A percentile compares a stretch with the other conserved stretches of the same genome.
These are phyloP conservation scores for Emys orbicularis DNA, from an alignment of 2,797 vertebrate genomes.

Conservation along the genomic window DNA sequence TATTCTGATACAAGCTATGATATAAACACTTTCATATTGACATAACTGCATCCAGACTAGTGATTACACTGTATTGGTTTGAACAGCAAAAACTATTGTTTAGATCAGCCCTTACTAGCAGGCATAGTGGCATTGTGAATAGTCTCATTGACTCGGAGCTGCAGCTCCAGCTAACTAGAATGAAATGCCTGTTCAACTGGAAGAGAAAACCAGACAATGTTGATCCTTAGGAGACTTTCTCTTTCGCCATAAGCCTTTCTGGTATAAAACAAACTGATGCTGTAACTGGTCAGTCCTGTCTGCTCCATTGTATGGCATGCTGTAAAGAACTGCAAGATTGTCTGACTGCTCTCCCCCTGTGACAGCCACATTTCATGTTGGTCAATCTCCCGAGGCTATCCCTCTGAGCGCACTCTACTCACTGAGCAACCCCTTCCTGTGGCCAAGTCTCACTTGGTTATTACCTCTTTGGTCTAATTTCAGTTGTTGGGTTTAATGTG, in stretches of 20 bases:
- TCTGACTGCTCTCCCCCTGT: not conserved
- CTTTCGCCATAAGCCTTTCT: fast-evolving
- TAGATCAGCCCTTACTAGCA: not conserved
- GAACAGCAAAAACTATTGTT: not conserved
- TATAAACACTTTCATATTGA: not conserved
- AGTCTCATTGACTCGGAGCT: not conserved
- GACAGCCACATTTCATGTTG: not conserved
- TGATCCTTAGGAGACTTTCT: not conserved
- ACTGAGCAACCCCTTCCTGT: not conserved
- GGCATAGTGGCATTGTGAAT: fast-evolving
- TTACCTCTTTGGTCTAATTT: not conserved
- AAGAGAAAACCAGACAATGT: not conserved
- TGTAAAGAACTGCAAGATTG: not conserved
- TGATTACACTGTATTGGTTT: not conserved
- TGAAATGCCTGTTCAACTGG: not conserved
- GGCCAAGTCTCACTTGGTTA: not conserved
- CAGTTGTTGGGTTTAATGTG: not conserved
- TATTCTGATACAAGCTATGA: not conserved
- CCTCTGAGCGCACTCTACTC: not conserved
- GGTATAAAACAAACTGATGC: not conserved
- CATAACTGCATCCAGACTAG: fast-evolving
- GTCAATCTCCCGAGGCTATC: not conserved
- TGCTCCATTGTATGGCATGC: not conserved
- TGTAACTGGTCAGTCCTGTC: not conserved
- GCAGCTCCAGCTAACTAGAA: not conserved